Conservation (phyloP, 2,797 vertebrate genomes). For the Hylomyscus alleni region DNA sequence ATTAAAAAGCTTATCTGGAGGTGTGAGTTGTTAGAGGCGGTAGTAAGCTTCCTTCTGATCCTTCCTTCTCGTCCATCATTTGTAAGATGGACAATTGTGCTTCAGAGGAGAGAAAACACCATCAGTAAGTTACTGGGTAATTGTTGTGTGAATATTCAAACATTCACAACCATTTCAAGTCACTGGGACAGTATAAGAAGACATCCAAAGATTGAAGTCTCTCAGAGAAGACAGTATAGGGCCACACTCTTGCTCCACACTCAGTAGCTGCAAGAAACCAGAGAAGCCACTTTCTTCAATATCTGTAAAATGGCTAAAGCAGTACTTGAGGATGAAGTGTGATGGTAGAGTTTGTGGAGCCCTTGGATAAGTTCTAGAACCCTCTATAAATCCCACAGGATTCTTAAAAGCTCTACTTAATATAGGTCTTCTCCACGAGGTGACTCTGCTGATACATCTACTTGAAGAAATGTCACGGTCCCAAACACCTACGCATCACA, state of each 20-base stretch:
- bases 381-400: neutral
- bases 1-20: neutral
- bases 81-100: constrained; percentile 27
- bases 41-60: neutral
- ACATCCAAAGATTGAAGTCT: neutral
- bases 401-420: neutral
- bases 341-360: neutral
- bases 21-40: neutral
- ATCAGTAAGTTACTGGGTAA: neutral
- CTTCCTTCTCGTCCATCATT: neutral
- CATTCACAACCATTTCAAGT: neutral
- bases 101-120: neutral
- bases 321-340: neutral
- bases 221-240: neutral
- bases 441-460: neutral
- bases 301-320: constrained; percentile 16
- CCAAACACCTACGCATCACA: neutral
- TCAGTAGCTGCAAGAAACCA: neutral
- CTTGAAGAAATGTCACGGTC: neutral
- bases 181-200: neutral
- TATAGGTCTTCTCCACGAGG: neutral
- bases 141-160: neutral
- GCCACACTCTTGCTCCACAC: neutral
- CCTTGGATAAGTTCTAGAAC: constrained; percentile 6
- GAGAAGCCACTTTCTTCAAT: neutral